Evolutionary conservation across 2,797 vertebrate species (phyloP).

Genomic region (Fratercula arctica): DNA sequence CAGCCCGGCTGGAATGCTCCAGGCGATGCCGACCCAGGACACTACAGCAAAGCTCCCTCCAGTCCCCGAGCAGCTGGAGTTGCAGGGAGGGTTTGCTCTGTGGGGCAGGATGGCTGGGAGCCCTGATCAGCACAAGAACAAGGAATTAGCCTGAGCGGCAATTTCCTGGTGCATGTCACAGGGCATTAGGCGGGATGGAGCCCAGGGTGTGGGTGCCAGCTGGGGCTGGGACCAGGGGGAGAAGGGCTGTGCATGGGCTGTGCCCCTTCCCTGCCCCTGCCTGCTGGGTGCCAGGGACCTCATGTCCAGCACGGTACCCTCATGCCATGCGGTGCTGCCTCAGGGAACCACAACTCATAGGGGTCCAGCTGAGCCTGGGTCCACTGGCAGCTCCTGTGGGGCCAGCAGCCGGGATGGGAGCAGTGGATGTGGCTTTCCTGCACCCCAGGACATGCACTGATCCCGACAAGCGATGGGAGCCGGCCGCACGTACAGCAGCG

Average conservation of each 20-base stretch:
- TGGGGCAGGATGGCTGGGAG: neutral
- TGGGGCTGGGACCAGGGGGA: fast-evolving
- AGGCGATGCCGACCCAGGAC: neutral
- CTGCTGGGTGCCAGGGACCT: neutral
- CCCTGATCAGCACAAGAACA: fast-evolving
- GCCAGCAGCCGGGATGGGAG: fast-evolving
- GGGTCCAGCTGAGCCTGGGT: neutral
- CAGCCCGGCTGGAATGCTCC: neutral
- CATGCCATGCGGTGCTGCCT: neutral
- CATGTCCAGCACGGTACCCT: neutral
- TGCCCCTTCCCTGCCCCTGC: neutral
- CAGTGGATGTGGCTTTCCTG: neutral
- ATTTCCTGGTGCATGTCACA: neutral
- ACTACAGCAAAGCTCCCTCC: neutral
- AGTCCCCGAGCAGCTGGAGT: neutral
- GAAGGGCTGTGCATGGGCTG: neutral
- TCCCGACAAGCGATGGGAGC: neutral
- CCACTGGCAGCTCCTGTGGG: neutral
- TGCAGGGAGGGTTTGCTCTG: neutral
- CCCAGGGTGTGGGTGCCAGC: neutral
- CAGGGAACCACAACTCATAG: fast-evolving
- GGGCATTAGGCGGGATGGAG: neutral
- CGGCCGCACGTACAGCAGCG: neutral
- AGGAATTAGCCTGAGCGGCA: neutral
- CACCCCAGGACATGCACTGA: neutral